Base-by-base conservation (phyloP, 1,140 invertebrate genomes). In the Lepidurus apus region DNA sequence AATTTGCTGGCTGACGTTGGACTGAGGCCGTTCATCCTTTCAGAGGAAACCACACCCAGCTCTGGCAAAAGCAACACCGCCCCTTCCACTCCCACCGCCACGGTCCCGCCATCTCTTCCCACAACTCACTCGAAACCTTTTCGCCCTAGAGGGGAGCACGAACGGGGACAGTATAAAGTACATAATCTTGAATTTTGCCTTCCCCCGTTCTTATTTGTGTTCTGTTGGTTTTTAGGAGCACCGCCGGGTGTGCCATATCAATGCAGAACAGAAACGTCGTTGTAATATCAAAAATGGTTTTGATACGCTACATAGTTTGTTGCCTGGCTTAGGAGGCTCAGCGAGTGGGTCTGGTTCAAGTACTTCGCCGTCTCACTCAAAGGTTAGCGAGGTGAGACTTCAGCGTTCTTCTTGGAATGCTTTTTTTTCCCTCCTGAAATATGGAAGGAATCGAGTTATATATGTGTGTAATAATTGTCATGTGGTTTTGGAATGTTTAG, bases 211-310 rank as follows among this genome's bases (percentile, higher is more conserved):
- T 2, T 34, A 34, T 79, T 74, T 21, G 47, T 47, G n/a, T 13
- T 74, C 0, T 45, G 13, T 73, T 79, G 21, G 5, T 43, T 42
- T 79, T 26, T 78, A 89, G 84, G 91, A 92, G 82, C 89, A 93
- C 80, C 88, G 93, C 45, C 88, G 93, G 73, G 91, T 90, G 73
- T 92, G 94, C 43, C 97, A 99, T 85, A 94, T 98, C 80, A 96
- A 98, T 85, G 96, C 97, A 0, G 98, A 99, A 85, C 97, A 99
- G 87, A 99, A 99, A 85, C 89, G 98, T 44, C 89, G 97, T 53
- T 97, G 95, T 84, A 98, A 98, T 84, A 98, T 98, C 81, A 98
- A 98, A 88, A 96, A 94, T 87, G 96, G 97, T 42, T 98, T 98
- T 86, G 96, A 99, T 85, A 93, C 92, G 84, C 87, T 99, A 77